Conservation (phyloP, 2,888 invertebrate genomes). For the Phymatocera aterrima region DNA sequence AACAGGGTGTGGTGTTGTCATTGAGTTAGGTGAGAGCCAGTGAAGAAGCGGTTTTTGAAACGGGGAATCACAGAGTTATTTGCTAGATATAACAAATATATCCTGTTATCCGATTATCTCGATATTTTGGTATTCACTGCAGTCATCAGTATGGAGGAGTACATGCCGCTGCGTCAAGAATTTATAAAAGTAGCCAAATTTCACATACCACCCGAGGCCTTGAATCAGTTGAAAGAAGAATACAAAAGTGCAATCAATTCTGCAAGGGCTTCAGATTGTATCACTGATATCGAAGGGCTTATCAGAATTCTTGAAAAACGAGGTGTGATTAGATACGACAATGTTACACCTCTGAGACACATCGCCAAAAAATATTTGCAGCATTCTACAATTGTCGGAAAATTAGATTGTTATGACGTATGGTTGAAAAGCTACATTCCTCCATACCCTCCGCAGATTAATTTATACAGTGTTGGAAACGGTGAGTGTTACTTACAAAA, state of each 20-base stretch:
- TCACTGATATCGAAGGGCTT: constrained; percentile 58
- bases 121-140: background rate
- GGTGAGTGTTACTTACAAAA: background rate
- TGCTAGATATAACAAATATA: background rate
- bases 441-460: constrained; percentile 18
- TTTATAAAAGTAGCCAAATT: constrained; percentile 28
- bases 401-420: constrained; percentile 57
- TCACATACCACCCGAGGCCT: background rate
- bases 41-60: background rate
- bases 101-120: background rate
- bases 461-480: background rate
- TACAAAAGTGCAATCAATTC: constrained; percentile 23
- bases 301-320: constrained; percentile 64
- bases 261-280: constrained; percentile 51
- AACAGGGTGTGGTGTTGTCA: constrained; percentile 12
- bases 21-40: background rate
- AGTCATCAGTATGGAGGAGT: constrained; percentile 42
- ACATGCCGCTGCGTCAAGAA: constrained; percentile 7
- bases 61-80: constrained; percentile 36
- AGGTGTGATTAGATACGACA: constrained; percentile 54
- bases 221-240: constrained; percentile 13
- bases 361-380: constrained; percentile 57
- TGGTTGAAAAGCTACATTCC: constrained; percentile 13
- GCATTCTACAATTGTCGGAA: constrained; percentile 49
- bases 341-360: constrained; percentile 58